Evolutionary conservation across 2,888 invertebrate genomes (phyloP).

Genomic region (Drosophila mulleri): DNA sequence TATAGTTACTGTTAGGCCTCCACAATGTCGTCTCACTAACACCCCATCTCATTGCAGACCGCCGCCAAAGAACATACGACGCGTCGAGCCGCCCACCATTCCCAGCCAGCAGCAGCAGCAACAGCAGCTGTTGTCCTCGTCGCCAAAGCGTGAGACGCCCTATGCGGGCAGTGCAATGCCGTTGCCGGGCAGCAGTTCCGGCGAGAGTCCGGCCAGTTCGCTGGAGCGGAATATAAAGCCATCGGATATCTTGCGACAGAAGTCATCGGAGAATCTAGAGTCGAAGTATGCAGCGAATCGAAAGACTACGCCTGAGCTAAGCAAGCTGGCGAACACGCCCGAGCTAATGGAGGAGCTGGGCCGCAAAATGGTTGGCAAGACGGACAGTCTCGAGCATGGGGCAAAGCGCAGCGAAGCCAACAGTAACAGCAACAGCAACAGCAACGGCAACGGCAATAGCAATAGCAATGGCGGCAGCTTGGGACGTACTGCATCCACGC

Average conservation of each 20-base stretch:
- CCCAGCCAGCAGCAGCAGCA: constrained; percentile 73
- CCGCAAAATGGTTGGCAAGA: constrained; percentile 83
- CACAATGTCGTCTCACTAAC: background rate
- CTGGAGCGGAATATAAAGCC: constrained; percentile 85
- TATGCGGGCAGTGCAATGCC: constrained; percentile 78
- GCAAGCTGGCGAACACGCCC: constrained; percentile 80
- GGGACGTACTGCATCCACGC: constrained; percentile 80
- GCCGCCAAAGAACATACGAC: constrained; percentile 88
- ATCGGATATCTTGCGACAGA: constrained; percentile 85
- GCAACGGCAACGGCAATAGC: constrained; percentile 2
- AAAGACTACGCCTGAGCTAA: constrained; percentile 84
- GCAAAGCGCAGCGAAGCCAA: constrained; percentile 76
- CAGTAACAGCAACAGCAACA: constrained; percentile 18
- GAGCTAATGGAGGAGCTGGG: constrained; percentile 85
- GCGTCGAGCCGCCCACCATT: constrained; percentile 87
- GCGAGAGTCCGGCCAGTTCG: constrained; percentile 84
- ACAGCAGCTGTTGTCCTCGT: constrained; percentile 73
- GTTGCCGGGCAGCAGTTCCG: constrained; percentile 75
- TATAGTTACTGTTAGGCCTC: background rate
- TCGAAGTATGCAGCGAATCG: constrained; percentile 83
- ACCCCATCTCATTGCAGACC: constrained; percentile 84
- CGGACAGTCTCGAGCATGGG: constrained; percentile 83
- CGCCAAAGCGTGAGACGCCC: constrained; percentile 83
- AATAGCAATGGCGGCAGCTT: constrained; percentile 77
- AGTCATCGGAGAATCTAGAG: constrained; percentile 84